phyloP scores from a whole-genome alignment of 2,797 vertebrate species.

The Hafferia zeledoni region DNA sequence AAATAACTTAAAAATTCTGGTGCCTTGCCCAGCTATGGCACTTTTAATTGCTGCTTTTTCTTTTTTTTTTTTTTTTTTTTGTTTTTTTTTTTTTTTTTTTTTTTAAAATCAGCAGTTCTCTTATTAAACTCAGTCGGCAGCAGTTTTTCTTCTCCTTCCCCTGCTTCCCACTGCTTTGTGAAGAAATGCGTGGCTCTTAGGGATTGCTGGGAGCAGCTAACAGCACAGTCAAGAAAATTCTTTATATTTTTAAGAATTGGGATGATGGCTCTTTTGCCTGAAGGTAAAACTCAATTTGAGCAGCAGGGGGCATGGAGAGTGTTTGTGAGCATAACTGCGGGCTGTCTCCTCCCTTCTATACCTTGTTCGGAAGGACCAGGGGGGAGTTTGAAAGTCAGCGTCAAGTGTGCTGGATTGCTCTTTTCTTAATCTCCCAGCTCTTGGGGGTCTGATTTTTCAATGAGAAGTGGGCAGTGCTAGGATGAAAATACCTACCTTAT shows the following conservation, averaged over 20 bases:
- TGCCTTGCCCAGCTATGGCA: neutral
- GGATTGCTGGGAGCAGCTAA: neutral
- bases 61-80: neutral
- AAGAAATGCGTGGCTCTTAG: neutral
- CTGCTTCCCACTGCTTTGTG: neutral
- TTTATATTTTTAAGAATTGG: neutral
- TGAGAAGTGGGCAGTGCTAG: neutral
- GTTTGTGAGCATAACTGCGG: neutral
- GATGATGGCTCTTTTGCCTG: neutral
- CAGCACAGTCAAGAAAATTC: neutral
- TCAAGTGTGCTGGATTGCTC: neutral
- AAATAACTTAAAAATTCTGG: neutral
- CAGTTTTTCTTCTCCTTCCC: neutral
- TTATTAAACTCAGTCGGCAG: neutral
- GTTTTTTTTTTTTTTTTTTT: neutral
- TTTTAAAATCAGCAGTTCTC: neutral
- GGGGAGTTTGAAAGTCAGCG: neutral
- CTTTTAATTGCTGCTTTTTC: neutral
- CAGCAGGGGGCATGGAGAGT: slow-evolving; percentile 26
- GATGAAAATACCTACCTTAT: neutral
- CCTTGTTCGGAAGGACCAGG: neutral
- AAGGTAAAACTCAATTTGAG: slow-evolving; percentile 43
- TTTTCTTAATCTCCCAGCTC: neutral
- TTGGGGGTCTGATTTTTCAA: neutral
- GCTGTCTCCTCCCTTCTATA: neutral